These are phyloP conservation scores for Popillia japonica DNA, from an alignment of 1,140 invertebrate species.

Conservation along the genomic window DNA sequence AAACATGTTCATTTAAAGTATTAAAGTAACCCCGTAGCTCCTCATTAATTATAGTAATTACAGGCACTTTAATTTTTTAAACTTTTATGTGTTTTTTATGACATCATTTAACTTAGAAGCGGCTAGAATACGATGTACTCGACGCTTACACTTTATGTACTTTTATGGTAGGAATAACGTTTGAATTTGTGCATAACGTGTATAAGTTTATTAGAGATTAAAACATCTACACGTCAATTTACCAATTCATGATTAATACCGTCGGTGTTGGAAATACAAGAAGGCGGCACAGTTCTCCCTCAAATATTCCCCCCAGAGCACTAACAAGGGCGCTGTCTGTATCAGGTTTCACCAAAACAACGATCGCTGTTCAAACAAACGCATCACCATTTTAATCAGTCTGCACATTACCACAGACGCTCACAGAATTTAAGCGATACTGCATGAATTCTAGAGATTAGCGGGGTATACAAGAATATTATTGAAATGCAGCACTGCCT, in stretches of 20 bases:
- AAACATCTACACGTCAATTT: neutral
- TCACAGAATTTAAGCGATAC: neutral
- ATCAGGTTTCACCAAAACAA: conserved; percentile 39
- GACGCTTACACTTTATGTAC: neutral
- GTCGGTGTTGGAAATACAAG: conserved; percentile 23
- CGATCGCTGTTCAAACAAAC: conserved; percentile 30
- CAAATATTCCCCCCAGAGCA: neutral
- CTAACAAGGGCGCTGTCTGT: conserved; percentile 33
- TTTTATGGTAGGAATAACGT: neutral
- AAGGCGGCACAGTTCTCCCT: conserved; percentile 8
- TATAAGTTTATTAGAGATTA: conserved; percentile 25
- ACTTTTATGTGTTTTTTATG: conserved; percentile 28
- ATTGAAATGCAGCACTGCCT: neutral
- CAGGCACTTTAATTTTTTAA: conserved; percentile 30
- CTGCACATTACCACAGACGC: neutral
- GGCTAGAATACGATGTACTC: neutral
- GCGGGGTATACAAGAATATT: neutral
- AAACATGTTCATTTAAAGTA: conserved; percentile 34
- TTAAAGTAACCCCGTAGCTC: neutral
- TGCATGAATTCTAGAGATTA: neutral
- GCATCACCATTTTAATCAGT: conserved; percentile 23
- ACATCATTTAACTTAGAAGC: neutral
- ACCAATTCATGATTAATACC: neutral
- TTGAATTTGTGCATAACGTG: neutral
- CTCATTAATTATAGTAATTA: conserved; percentile 33